phyloP scores from a whole-genome alignment of 2,113 vertebrate genomes.

The Anarrhichthys ocellatus region DNA sequence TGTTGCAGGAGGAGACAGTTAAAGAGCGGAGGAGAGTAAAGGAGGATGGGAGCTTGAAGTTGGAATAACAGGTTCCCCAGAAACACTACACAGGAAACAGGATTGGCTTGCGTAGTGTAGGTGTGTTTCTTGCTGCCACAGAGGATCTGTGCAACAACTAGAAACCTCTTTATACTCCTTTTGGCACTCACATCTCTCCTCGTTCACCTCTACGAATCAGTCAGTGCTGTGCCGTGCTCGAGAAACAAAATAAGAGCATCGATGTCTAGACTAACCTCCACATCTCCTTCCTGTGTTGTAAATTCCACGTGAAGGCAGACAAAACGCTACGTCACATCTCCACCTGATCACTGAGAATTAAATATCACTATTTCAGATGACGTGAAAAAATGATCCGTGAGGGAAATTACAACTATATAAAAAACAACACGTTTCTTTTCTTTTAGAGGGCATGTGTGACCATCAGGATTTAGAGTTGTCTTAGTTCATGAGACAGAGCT shows the following conservation, averaged over 20 bases:
- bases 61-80: conserved; percentile 3
- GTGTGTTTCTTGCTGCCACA: conserved; percentile 37
- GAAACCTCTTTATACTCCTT: conserved; percentile 28
- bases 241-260: not conserved
- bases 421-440: not conserved
- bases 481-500: not conserved
- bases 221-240: not conserved
- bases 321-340: not conserved
- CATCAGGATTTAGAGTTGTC: not conserved
- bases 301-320: not conserved
- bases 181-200: not conserved
- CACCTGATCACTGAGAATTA: not conserved
- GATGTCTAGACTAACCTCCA: not conserved
- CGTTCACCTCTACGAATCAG: conserved; percentile 20
- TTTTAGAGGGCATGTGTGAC: not conserved
- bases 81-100: conserved; percentile 19
- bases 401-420: not conserved
- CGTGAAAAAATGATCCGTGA: not conserved
- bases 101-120: conserved; percentile 12
- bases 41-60: not conserved
- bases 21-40: not conserved
- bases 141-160: conserved; percentile 28
- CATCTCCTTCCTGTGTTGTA: not conserved
- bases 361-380: not conserved
- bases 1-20: not conserved